Conservation (phyloP, 2,113 vertebrate genomes). For the Marmota monax region DNA sequence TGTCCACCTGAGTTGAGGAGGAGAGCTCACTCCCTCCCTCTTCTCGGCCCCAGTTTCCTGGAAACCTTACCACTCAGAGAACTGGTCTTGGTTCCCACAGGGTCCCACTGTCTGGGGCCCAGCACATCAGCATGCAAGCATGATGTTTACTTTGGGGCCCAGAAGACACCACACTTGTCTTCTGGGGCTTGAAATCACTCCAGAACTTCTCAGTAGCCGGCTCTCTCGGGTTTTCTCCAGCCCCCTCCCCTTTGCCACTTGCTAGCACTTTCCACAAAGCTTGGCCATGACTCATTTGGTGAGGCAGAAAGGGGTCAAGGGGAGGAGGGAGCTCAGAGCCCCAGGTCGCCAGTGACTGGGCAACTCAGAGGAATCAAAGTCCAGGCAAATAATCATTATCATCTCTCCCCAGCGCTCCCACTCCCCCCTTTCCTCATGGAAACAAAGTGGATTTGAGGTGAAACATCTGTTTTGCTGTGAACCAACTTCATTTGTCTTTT, state of each 20-base stretch:
- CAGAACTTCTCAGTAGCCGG: not conserved
- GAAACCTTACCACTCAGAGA: not conserved
- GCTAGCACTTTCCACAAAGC: constrained; percentile 60
- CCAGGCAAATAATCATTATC: constrained; percentile 69
- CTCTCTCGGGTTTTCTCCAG: not conserved
- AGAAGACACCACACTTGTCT: not conserved
- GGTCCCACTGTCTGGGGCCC: too few species aligned
- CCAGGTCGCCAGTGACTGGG: constrained; percentile 10
- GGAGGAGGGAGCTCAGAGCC: constrained; percentile 44
- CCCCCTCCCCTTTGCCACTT: not conserved
- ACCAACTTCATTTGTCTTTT: constrained; percentile 77
- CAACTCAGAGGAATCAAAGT: constrained; percentile 47
- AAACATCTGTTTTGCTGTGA: constrained; percentile 84
- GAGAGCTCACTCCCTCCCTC: not conserved
- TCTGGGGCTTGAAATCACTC: not conserved
- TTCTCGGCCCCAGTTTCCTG: not conserved
- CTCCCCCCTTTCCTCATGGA: constrained; percentile 72
- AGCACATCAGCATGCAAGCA: too few species aligned
- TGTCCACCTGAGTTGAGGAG: not conserved
- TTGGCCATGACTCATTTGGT: constrained; percentile 71
- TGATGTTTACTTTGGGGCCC: not conserved
- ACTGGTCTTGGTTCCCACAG: not conserved
- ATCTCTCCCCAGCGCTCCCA: not conserved
- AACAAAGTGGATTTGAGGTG: constrained; percentile 82
- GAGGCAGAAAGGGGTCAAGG: constrained; percentile 52